Conservation (phyloP, 1,140 invertebrate species). For the Zaprionus camerounensis region DNA sequence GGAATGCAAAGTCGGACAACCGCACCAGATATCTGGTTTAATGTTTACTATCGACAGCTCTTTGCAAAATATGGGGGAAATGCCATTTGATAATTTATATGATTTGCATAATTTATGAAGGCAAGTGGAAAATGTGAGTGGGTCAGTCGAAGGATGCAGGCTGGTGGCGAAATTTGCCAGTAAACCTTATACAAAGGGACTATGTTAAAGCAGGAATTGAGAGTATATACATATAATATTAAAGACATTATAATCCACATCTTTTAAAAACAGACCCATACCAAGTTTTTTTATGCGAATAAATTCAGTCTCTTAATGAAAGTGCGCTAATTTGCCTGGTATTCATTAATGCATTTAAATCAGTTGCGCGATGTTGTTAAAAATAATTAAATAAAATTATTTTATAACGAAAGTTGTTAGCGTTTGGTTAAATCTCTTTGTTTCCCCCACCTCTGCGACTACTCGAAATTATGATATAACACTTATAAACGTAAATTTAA, state of each 20-base stretch:
- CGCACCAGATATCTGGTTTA: conserved; percentile 13
- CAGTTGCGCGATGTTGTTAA: conserved; percentile 3
- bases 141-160: background rate
- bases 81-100: conserved; percentile 8
- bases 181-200: background rate
- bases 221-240: background rate
- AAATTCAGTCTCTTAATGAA: background rate
- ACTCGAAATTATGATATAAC: conserved; percentile 8
- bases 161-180: background rate
- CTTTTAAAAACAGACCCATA: background rate
- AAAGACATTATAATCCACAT: too few relatives aligned
- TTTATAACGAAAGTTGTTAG: conserved; percentile 18
- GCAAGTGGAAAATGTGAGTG: background rate
- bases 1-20: conserved; percentile 28
- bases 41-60: background rate
- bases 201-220: background rate
- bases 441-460: background rate
- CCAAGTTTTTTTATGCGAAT: background rate
- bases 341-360: background rate
- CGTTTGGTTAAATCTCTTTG: conserved; percentile 16
- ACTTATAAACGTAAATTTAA: conserved; percentile 22
- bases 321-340: background rate
- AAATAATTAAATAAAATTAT: conserved; percentile 26
- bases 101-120: conserved; percentile 7
- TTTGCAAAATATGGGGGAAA: background rate